These are phyloP conservation scores for Sepioteuthis lessoniana DNA, from an alignment of 2,888 invertebrate genomes.

Conservation along the genomic window DNA sequence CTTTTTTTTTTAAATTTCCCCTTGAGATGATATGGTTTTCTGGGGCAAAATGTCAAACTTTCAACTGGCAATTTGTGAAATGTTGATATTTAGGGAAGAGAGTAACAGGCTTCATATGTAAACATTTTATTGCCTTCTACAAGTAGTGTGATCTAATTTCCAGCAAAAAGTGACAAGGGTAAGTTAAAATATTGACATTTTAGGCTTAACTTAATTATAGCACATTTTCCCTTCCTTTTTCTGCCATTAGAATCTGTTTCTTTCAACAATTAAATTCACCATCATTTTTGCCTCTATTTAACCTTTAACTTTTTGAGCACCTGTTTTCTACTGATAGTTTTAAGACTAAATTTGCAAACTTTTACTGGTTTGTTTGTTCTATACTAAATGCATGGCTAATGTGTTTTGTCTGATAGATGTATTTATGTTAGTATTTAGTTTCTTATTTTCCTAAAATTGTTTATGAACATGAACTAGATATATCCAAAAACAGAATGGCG, in stretches of 20 bases:
- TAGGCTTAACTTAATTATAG: neutral
- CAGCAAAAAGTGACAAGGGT: neutral
- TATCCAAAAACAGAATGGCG: too few relatives aligned
- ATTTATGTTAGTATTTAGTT: neutral
- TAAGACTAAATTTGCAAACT: neutral
- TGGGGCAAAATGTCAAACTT: neutral
- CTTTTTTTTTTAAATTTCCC: neutral
- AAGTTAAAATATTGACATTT: neutral
- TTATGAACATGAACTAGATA: too few relatives aligned
- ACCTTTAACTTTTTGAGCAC: neutral
- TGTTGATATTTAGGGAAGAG: neutral
- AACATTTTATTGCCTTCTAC: neutral
- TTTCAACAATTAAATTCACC: too few relatives aligned
- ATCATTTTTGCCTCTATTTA: neutral
- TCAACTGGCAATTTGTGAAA: neutral
- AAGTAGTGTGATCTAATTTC: neutral
- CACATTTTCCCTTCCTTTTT: neutral
- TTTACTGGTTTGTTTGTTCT: neutral
- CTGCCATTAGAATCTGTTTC: neutral
- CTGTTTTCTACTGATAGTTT: neutral
- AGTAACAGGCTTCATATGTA: neutral
- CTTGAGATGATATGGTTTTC: neutral
- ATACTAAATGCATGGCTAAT: neutral
- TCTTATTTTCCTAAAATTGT: too few relatives aligned
- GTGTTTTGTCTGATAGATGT: neutral